Evolutionary conservation across 2,888 invertebrate genomes (phyloP), one percentile per base, ranked within the genome.

Genomic region (Odontomyia ornata): DNA sequence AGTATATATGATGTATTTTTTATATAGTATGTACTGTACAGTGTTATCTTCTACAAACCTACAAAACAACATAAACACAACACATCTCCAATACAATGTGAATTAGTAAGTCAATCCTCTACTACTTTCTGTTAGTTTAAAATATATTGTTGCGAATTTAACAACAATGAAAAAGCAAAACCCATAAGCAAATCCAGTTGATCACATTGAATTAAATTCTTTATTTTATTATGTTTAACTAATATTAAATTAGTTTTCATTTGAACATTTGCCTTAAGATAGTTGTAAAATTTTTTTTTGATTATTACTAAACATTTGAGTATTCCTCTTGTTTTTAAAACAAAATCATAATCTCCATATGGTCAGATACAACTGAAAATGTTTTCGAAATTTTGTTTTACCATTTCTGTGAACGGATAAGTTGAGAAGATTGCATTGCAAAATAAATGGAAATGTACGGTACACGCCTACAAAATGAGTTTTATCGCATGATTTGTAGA

Each of bases 1-100:
- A 69, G 69, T 69, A 69, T 60, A 65, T 67, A 67, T 47, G 69
- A 69, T 46, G 69, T 69, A 69, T 69, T 69, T 69, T 69, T 69
- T 69, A 69, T 69, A 69, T 69, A 69, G 69, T 47, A 47, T 69
- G 69, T 69, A 69, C 69, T 69, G 69, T 69, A 47, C 69, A 46
- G 69, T 47, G 69, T 69, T 69, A 47, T 69, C 46, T 69, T 69
- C 69, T 69, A 69, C 47, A 9, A 9, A 36, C 36, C 36, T 65
- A 65, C 65, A 65, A 60, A 36, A 64, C 64, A 23, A 69, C 46
- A 69, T 47, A 43, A 36, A 69, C 47, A n/a, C n/a, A n/a, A n/a
- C n/a, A 69, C 46, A 47, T n/a, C 60, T 7, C 7, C 9, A 21
- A 21, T 4, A 25, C 60, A 60, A 60, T 64, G 64, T 23, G 25